These are phyloP conservation scores for Pavo muticus DNA, from an alignment of 2,113 vertebrate genomes.

Conservation along the genomic window DNA sequence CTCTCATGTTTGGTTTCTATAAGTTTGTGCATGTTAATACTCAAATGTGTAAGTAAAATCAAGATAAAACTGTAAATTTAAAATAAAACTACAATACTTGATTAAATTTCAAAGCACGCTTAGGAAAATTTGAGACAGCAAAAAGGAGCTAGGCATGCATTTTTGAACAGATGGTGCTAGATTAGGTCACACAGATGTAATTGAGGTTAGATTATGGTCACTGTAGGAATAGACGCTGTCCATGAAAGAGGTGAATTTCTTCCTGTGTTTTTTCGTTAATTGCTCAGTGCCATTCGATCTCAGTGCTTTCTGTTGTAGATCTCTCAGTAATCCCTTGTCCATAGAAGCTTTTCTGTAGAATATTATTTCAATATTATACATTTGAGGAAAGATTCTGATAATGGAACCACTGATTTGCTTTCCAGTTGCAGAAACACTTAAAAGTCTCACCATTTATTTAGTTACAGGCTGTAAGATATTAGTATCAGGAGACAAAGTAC, in stretches of 20 bases:
- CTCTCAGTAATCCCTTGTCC: not conserved
- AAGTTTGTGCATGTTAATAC: not conserved
- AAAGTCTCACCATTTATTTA: not conserved
- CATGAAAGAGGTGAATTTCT: slow-evolving; percentile 31
- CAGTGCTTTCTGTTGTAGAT: not conserved
- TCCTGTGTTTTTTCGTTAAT: slow-evolving; percentile 57
- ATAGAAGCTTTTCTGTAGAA: not conserved
- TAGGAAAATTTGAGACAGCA: not conserved
- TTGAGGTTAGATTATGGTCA: slow-evolving; percentile 49
- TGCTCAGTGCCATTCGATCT: slow-evolving; percentile 6
- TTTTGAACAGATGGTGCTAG: slow-evolving; percentile 53
- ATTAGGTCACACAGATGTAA: slow-evolving; percentile 47
- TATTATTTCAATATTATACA: not conserved
- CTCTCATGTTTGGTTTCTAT: slow-evolving; percentile 22
- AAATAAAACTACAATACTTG: slow-evolving; percentile 42
- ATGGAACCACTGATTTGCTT: not conserved
- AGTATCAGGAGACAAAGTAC: not conserved
- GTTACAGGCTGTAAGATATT: rapidly evolving
- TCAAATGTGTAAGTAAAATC: slow-evolving; percentile 66
- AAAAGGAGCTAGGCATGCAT: not conserved
- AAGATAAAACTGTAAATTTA: slow-evolving; percentile 55
- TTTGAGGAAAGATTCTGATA: not conserved
- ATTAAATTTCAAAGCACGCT: slow-evolving; percentile 71
- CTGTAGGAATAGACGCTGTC: slow-evolving; percentile 8
- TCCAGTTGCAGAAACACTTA: not conserved